A percentile compares a stretch with the other conserved stretches of the same genome.
phyloP scores from a whole-genome alignment of 2,888 invertebrate genomes.

The Hyposoter dolosus region DNA sequence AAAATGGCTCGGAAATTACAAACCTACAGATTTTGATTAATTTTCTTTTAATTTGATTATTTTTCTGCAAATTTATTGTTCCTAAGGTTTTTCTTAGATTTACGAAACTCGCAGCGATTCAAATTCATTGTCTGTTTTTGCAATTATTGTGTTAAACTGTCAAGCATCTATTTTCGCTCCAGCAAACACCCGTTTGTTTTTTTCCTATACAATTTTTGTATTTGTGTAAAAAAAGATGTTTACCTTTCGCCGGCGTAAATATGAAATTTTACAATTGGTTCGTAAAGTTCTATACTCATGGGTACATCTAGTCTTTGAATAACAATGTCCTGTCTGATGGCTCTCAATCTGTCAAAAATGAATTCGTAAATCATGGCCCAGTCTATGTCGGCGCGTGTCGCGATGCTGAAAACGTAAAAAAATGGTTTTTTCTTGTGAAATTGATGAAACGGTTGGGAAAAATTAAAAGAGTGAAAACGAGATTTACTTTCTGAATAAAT shows the following conservation, averaged over 20 bases:
- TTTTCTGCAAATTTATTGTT: no score
- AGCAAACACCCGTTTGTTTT: no score
- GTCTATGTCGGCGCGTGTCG: conserved; percentile 82
- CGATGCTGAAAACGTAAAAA: conserved; percentile 81
- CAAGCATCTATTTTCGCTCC: no score
- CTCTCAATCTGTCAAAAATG: conserved; percentile 90
- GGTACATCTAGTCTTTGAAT: conserved; percentile 88
- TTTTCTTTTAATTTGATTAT: no score
- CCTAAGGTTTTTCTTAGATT: no score
- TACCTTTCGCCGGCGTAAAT: conserved; percentile 90
- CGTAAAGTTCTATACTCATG: conserved; percentile 88
- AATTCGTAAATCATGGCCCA: conserved; percentile 90
- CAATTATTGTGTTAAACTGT: no score
- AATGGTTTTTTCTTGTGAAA: conserved; percentile 3
- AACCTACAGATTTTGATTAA: no score
- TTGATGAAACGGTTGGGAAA: not conserved
- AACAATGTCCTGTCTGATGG: conserved; percentile 92
- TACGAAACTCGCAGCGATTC: no score
- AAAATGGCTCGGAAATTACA: no score
- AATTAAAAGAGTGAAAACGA: not conserved
- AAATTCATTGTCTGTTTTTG: no score
- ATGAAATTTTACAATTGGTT: conserved; percentile 91
- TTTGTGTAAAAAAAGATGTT: conserved; percentile 60
- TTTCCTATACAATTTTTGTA: not conserved
- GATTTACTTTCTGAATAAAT: conserved; percentile 89